Evolutionary conservation across 2,888 invertebrate species (phyloP).

Genomic region (Caenorhabditis zanzibari): DNA sequence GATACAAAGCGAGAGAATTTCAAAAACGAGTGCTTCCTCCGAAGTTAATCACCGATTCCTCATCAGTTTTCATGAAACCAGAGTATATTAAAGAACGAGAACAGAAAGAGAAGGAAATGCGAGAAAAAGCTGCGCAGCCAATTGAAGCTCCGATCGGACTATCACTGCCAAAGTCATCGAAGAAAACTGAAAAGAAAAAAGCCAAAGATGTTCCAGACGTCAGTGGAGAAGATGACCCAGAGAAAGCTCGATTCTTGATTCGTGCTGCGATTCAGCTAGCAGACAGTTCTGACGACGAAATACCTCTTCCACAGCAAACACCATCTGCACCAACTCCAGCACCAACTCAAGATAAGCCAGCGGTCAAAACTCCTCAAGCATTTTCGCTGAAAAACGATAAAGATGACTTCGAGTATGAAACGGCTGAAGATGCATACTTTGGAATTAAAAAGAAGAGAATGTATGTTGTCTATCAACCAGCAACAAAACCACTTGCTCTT

Average conservation of each 20-base stretch:
- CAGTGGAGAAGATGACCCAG: conserved; percentile 35
- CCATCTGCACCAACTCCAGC: conserved; percentile 3
- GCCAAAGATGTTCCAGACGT: background rate
- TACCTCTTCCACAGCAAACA: background rate
- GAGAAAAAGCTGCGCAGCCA: conserved; percentile 25
- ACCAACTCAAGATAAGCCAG: background rate
- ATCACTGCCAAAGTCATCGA: conserved; percentile 9
- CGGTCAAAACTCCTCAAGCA: conserved; percentile 6
- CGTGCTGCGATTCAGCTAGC: conserved; percentile 46
- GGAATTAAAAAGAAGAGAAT: conserved; percentile 60
- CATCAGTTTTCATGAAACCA: conserved; percentile 42
- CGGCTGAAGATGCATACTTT: conserved; percentile 45
- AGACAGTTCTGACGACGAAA: conserved; percentile 28
- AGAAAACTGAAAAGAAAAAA: background rate
- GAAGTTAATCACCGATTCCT: conserved; percentile 43
- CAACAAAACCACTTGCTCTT: conserved; percentile 40
- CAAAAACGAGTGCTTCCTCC: conserved; percentile 54
- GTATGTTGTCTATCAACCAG: conserved; percentile 50
- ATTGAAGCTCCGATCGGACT: conserved; percentile 44
- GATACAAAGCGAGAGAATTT: conserved; percentile 39
- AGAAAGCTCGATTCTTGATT: conserved; percentile 39
- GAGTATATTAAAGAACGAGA: conserved; percentile 56
- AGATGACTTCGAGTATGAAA: conserved; percentile 54
- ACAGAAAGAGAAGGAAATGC: conserved; percentile 41
- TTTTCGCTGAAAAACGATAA: conserved; percentile 17